Conservation (phyloP, 2,797 vertebrate species). For the Gallinago stenura region DNA sequence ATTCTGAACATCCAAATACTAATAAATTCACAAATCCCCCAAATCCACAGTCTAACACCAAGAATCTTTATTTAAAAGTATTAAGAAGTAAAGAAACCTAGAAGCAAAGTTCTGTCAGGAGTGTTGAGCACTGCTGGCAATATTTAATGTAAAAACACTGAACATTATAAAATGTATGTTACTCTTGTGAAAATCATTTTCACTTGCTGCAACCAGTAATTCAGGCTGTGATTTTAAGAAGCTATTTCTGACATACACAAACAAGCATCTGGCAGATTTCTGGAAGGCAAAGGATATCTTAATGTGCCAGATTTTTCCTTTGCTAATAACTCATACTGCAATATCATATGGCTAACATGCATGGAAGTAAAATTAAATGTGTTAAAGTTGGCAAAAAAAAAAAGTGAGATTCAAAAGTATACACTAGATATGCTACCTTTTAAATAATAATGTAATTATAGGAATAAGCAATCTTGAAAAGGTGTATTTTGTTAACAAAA, state of each 20-base stretch:
- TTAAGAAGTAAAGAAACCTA: background rate
- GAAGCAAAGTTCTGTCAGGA: background rate
- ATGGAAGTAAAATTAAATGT: background rate
- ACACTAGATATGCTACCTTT: background rate
- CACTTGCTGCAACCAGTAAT: background rate
- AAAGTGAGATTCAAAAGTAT: background rate
- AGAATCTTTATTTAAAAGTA: background rate
- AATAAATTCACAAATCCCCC: background rate
- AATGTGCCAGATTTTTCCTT: background rate
- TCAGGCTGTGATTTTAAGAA: background rate
- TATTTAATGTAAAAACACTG: background rate
- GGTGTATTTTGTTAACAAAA: background rate
- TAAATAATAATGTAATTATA: background rate
- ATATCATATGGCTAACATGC: background rate
- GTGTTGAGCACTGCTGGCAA: background rate
- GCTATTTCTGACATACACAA: background rate
- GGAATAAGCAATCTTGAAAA: background rate
- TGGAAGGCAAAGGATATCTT: background rate
- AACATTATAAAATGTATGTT: background rate
- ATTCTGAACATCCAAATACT: background rate
- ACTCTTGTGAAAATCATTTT: background rate
- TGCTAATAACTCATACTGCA: background rate
- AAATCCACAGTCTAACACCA: background rate
- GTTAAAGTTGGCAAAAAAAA: background rate
- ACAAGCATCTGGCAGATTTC: background rate